Base-by-base conservation (phyloP, 2,797 vertebrate species). In the Macropodus opercularis region DNA sequence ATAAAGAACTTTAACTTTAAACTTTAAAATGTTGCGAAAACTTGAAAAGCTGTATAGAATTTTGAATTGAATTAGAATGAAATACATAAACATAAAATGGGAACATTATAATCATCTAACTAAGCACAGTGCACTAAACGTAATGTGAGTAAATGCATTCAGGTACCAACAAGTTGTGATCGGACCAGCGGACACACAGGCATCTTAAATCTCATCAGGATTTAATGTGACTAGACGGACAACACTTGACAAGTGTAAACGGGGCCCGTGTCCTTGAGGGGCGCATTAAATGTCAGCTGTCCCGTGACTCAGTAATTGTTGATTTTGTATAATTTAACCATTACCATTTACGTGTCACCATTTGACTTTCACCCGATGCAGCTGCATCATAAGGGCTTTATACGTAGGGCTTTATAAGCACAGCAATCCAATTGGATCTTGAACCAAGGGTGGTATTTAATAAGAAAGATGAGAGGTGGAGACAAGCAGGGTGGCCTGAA, bases 401-500 rank as follows among this genome's bases (percentile, higher is more conserved):
- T n/a, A 15, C 22, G 57, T 21, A 6, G 19, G 29, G 21, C 11
- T 19, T 23, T 9, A 24, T 34, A 31, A 51, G 31, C 9, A 39
- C 1, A 54, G 18, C 8, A 23, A 19, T 27, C 22, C 1, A 24
- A 48, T 39, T 32, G 31, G 29, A 13, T 56, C 46, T 35, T 29
- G 22, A 58, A 50, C 17, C 29, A 15, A 29, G 19, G 42, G 22
- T 38, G 10, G 23, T 24, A 17, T 49, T 46, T 49, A 55, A 71
- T 68, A 27, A 70, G 43, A 56, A 51, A 39, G 29, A 57, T 38
- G 41, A 51, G 54, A 62, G 42, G 34, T 29, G 50, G 19, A 54
- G 41, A 50, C 18, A 27, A 17, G 18, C 21, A 21, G 47, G 18
- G 31, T 10, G 8, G 38, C 52, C 9, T 36, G 12, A 59, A 32